Conservation (phyloP, 2,888 invertebrate species). For the Nymphalis polychloros region DNA sequence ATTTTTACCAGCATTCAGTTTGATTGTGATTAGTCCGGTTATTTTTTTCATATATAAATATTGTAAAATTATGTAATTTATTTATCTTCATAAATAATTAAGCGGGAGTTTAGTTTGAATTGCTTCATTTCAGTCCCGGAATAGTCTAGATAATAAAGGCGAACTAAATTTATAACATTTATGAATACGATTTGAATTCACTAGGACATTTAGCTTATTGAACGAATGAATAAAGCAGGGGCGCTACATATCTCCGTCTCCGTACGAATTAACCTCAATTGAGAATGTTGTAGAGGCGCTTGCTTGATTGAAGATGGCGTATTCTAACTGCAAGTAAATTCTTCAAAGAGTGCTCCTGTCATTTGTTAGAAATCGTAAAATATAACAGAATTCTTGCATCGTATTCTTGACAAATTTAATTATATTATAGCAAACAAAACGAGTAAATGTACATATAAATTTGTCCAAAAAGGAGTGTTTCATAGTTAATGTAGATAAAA, state of each 20-base stretch:
- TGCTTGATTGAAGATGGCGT: conserved; percentile 76
- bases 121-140: too few relatives aligned
- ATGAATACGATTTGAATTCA: conserved; percentile 45
- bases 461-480: conserved; percentile 31
- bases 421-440: background rate
- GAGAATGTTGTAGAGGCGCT: conserved; percentile 76
- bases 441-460: conserved; percentile 8
- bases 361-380: conserved; percentile 53
- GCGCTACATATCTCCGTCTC: conserved; percentile 77
- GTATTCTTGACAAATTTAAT: too few relatives aligned
- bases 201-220: conserved; percentile 72
- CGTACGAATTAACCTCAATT: conserved; percentile 81
- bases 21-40: too few relatives aligned
- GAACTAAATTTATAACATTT: conserved; percentile 35
- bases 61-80: too few relatives aligned
- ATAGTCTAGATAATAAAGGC: conserved; percentile 10
- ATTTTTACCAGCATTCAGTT: too few relatives aligned
- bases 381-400: background rate
- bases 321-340: conserved; percentile 60
- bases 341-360: conserved; percentile 41
- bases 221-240: conserved; percentile 76
- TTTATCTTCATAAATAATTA: too few relatives aligned
- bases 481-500: conserved; percentile 30
- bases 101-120: too few relatives aligned
- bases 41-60: too few relatives aligned